Conservation (phyloP, 2,797 vertebrate genomes). For the Sibirionetta formosa region DNA sequence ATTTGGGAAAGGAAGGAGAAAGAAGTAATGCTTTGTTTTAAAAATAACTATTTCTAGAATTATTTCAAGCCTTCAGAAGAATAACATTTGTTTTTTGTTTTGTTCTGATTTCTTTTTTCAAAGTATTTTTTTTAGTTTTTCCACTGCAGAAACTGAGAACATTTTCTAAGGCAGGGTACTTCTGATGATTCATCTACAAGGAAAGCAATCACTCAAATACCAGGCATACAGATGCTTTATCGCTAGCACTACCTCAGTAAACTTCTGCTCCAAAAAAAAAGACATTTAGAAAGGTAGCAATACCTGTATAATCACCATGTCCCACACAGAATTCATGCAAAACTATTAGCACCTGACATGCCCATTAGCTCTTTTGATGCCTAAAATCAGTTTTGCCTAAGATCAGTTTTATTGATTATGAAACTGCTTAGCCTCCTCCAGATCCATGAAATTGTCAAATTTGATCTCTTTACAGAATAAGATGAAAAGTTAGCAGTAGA, state of each 20-base stretch:
- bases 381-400: not conserved
- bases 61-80: not conserved
- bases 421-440: not conserved
- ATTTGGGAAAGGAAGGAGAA: not conserved
- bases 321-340: not conserved
- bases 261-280: not conserved
- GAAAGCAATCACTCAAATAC: not conserved
- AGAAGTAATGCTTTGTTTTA: not conserved
- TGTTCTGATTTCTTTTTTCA: not conserved
- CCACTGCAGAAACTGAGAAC: not conserved
- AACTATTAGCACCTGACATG: not conserved
- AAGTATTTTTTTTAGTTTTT: not conserved
- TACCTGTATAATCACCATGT: not conserved
- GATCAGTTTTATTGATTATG: not conserved
- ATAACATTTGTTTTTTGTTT: not conserved
- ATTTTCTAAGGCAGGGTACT: not conserved
- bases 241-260: not conserved
- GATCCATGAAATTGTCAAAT: not conserved
- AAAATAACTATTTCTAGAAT: not conserved
- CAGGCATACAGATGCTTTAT: not conserved
- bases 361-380: not conserved
- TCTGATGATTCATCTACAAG: not conserved
- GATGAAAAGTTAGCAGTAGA: not conserved
- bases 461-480: not conserved
- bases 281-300: not conserved